Conservation (phyloP, 2,888 invertebrate genomes). For the Torymus aiolomorphi region DNA sequence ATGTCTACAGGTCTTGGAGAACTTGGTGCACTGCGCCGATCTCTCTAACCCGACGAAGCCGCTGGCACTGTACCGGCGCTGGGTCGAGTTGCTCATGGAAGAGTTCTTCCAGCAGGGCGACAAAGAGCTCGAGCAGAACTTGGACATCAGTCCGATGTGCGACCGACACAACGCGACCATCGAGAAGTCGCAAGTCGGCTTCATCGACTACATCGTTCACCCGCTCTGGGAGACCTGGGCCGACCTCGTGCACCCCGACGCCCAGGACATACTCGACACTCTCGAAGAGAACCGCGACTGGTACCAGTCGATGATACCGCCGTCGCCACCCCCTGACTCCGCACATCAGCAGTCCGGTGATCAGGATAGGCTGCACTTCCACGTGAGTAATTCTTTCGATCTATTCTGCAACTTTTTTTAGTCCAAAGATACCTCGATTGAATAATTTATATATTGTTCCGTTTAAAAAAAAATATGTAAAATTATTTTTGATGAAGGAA, state of each 20-base stretch:
- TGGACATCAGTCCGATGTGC: constrained; percentile 99
- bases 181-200: constrained; percentile 99
- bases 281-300: constrained; percentile 99
- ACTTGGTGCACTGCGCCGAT: constrained; percentile 99
- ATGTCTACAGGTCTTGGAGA: constrained; percentile 90
- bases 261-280: constrained; percentile 97
- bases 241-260: constrained; percentile 98
- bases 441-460: no score
- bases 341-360: constrained; percentile 69
- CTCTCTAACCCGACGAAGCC: constrained; percentile 98
- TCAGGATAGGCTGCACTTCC: constrained; percentile 84
- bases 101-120: constrained; percentile 99
- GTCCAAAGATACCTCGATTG: no score
- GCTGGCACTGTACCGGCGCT: constrained; percentile 92
- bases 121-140: constrained; percentile 93
- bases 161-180: constrained; percentile 97
- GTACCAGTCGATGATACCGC: constrained; percentile 96
- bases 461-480: no score
- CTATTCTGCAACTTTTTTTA: no score
- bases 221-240: constrained; percentile 99
- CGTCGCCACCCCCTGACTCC: constrained; percentile 84
- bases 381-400: constrained; percentile 78
- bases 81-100: constrained; percentile 97
- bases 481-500: no score
- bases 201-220: constrained; percentile 99